phyloP scores from a whole-genome alignment of 2,113 vertebrate species.

The Tupaia chinensis region DNA sequence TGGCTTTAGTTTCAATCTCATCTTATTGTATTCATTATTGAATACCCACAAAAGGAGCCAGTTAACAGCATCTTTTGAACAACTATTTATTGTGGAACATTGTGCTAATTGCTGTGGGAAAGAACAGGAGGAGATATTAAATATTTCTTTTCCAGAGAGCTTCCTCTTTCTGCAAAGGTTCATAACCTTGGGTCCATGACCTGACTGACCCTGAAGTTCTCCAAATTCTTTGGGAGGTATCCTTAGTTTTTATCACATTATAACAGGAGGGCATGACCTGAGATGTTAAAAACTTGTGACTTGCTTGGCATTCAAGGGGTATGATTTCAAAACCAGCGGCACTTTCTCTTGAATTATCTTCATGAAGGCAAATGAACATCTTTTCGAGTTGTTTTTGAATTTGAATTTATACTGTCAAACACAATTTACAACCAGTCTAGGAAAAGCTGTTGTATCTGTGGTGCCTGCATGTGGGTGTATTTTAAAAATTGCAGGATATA shows the following conservation, averaged over 20 bases:
- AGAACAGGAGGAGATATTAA: background rate
- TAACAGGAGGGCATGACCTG: background rate
- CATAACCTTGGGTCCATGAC: background rate
- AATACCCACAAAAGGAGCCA: background rate
- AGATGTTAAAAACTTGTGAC: background rate
- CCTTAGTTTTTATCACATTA: background rate
- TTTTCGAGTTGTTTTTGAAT: background rate
- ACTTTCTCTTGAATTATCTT: background rate
- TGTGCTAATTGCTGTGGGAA: background rate
- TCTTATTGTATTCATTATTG: background rate
- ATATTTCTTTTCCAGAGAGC: background rate
- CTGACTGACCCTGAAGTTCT: background rate
- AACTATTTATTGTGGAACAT: no score
- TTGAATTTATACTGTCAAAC: constrained; percentile 2
- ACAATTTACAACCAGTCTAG: background rate
- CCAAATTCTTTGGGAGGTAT: background rate
- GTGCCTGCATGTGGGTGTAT: background rate
- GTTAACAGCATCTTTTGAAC: background rate
- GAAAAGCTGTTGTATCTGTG: background rate
- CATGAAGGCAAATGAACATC: background rate
- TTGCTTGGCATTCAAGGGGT: background rate
- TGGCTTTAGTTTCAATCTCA: background rate
- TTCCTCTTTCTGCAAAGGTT: background rate
- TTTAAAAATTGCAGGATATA: background rate
- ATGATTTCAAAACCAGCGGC: background rate